These are phyloP conservation scores for Copsychus sechellarum DNA, from an alignment of 2,113 vertebrate genomes.

Conservation along the genomic window DNA sequence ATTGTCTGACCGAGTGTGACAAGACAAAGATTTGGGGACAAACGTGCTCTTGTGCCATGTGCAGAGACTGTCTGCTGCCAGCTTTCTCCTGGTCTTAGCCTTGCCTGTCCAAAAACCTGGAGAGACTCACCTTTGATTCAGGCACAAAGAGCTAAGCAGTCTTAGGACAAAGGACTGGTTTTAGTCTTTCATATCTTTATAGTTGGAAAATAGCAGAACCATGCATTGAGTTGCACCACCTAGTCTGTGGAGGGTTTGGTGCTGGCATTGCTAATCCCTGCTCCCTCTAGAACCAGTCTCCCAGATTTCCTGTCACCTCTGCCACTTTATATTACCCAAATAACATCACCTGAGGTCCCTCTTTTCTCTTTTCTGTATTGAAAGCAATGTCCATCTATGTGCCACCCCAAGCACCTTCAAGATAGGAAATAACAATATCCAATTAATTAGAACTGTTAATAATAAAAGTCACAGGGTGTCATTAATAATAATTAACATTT, in stretches of 20 bases:
- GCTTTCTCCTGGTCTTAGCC: neutral
- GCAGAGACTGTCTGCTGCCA: neutral
- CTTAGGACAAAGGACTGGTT: neutral
- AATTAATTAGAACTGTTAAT: slow-evolving; percentile 50
- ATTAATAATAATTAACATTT: slow-evolving; percentile 55
- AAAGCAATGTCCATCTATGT: neutral
- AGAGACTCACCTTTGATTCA: neutral
- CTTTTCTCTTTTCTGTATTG: neutral
- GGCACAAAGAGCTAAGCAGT: neutral
- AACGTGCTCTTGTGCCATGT: neutral
- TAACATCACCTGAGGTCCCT: neutral
- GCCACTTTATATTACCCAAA: neutral
- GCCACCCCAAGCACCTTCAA: neutral
- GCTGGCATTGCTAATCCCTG: neutral
- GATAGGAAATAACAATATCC: slow-evolving; percentile 5
- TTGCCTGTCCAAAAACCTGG: neutral
- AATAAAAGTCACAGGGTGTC: slow-evolving; percentile 23
- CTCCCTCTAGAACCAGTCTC: neutral
- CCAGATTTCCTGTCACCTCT: neutral
- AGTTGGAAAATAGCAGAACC: neutral
- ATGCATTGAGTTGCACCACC: neutral
- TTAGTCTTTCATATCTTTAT: neutral
- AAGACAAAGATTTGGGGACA: neutral
- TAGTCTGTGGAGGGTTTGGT: neutral
- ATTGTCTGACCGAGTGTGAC: neutral